These are phyloP conservation scores for Chloroclysta siterata DNA, from an alignment of 2,888 invertebrate genomes.

Conservation along the genomic window DNA sequence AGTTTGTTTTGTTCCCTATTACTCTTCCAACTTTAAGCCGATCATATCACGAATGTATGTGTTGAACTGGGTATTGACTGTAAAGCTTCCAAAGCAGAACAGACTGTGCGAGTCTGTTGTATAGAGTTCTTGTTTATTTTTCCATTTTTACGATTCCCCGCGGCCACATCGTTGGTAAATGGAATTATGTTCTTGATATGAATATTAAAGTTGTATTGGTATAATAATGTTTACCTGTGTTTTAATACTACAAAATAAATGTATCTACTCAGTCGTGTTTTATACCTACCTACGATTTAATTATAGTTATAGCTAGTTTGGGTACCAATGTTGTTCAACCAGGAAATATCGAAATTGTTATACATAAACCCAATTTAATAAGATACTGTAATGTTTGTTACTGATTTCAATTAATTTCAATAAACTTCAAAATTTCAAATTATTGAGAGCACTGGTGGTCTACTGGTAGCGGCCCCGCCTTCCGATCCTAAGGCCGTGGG, in stretches of 20 bases:
- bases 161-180: conserved; percentile 14
- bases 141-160: conserved; percentile 19
- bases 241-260: not conserved
- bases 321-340: too few species aligned
- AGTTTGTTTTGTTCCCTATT: not conserved
- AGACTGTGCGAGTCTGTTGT: not conserved
- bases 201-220: not conserved
- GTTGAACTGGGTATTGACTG: not conserved
- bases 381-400: too few species aligned
- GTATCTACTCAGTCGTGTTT: too few species aligned
- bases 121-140: conserved; percentile 16
- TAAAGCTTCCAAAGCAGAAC: not conserved
- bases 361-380: too few species aligned
- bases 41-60: not conserved
- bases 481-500: too few species aligned
- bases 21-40: not conserved
- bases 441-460: too few species aligned
- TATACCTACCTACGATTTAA: too few species aligned
- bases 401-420: too few species aligned
- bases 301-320: too few species aligned
- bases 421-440: too few species aligned
- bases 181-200: conserved; percentile 3
- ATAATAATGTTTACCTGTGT: not conserved
- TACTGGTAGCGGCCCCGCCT: too few species aligned
- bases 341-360: too few species aligned